Evolutionary conservation across 2,113 vertebrate species (phyloP), one percentile per base, ranked within the genome.

Genomic region (Lichenostomus cassidix): DNA sequence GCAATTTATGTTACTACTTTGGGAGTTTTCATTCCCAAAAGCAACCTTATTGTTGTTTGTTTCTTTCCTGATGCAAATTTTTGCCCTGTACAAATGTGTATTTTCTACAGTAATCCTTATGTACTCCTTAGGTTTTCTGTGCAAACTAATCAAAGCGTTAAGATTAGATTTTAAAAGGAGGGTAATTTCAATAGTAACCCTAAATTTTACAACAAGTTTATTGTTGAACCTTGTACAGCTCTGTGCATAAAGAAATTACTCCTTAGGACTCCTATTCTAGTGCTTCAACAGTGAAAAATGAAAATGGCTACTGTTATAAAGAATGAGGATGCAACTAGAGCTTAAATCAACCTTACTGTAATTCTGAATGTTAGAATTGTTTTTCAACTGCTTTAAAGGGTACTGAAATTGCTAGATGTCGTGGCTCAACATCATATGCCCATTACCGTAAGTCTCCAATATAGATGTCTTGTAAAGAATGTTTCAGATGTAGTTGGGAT

Each of bases 381-480:
- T 96, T 90, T 96, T 50, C 75, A 89, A 49, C 52, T 85, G 31
- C 85, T 76, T 86, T 85, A 82, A 83, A 89, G 70, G 60, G n/a
- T 80, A 91, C 27, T 65, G 80, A 89, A 96, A 86, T 96, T 69
- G 39, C 28, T 85, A 58, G 56, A 78, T 81, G 33, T 52, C 78
- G 60, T 56, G 88, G 76, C 94, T 97, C 80, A 95, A 94, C 93
- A 96, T 96, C 93, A 96, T 98, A 98, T 98, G 97, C 96, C 97
- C 97, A 96, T 94, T 97, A 96, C 95, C 96, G 10, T 96, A 87
- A 95, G 64, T 89, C 88, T 95, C 91, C 90, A 88, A 76, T 97
- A 93, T 91, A 91, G 95, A 95, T 96, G 88, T 97, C 63, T 96
- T 97, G 71, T 86, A 95, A 95, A 90, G 65, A 91, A 71, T 9